Percentiles rank a stretch among this genome's conserved stretches.
These are phyloP conservation scores for Centropyge bicolor DNA, from an alignment of 2,797 vertebrate species.

Conservation along the genomic window DNA sequence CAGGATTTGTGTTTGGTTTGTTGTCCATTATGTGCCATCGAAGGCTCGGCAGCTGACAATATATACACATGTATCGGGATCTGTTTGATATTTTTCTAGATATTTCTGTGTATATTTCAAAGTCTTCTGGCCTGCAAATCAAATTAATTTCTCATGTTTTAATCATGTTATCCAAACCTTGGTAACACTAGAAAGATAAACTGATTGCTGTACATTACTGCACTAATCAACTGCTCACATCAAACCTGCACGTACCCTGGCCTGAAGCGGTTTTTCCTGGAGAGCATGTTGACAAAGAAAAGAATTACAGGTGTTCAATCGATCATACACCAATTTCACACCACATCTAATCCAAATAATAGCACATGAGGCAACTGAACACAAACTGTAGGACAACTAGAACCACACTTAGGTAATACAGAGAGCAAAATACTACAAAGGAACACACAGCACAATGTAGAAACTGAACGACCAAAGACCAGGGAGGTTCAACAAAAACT, in stretches of 20 bases:
- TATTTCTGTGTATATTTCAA: neutral
- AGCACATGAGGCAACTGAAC: neutral
- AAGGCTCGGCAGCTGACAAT: no score
- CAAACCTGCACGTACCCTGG: conserved; percentile 74
- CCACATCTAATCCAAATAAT: neutral
- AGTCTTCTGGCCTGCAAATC: neutral
- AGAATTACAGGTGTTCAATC: neutral
- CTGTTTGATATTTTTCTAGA: neutral
- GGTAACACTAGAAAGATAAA: conserved; percentile 3
- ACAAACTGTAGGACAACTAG: neutral
- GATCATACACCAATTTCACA: neutral
- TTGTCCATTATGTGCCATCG: no score
- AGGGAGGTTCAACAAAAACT: conserved; percentile 18
- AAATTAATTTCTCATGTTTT: neutral
- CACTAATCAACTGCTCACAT: neutral
- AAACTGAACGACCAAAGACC: conserved; percentile 3
- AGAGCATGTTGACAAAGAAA: conserved; percentile 65
- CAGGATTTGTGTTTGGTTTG: no score
- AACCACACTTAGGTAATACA: conserved; percentile 1
- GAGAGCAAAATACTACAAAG: neutral
- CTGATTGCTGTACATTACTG: neutral
- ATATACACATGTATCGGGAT: neutral
- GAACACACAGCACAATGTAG: conserved; percentile 23
- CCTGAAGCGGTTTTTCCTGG: conserved; percentile 83
- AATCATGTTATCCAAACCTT: neutral